Conservation (phyloP, 2,888 invertebrate genomes). For the Dicyrtoma fusca region DNA sequence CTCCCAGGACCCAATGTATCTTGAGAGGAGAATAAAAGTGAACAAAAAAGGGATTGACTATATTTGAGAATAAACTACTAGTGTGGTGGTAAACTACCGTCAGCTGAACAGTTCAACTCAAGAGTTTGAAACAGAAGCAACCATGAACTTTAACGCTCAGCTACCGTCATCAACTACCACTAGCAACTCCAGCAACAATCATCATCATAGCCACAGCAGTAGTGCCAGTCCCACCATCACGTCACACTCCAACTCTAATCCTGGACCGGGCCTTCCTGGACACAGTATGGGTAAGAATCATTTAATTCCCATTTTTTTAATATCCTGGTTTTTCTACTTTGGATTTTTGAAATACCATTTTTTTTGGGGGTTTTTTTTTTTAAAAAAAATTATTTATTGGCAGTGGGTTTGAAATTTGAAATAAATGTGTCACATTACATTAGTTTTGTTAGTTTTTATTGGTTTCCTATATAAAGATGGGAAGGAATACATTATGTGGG, state of each 20-base stretch:
- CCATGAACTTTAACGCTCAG: conserved; percentile 36
- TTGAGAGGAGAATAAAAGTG: not conserved
- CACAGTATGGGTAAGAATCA: not conserved
- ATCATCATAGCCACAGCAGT: not conserved
- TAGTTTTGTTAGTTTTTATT: too few relatives aligned
- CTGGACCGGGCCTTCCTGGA: too few relatives aligned
- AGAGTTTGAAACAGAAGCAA: conserved; percentile 37
- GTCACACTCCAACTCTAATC: too few relatives aligned
- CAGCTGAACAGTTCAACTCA: conserved; percentile 30
- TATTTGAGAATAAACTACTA: conserved; percentile 36
- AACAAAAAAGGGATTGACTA: conserved; percentile 28
- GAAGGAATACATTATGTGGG: too few relatives aligned
- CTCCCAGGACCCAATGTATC: too few relatives aligned
- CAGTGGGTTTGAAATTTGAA: too few relatives aligned
- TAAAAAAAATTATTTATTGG: too few relatives aligned
- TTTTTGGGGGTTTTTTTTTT: too few relatives aligned
- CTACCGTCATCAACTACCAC: conserved; percentile 35
- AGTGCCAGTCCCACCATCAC: not conserved
- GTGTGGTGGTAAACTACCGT: conserved; percentile 15
- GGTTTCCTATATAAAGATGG: too few relatives aligned
- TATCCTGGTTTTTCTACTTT: not conserved
- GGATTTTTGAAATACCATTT: too few relatives aligned
- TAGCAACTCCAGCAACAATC: conserved; percentile 11
- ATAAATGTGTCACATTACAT: too few relatives aligned
- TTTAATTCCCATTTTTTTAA: not conserved